Percentiles rank a stretch among this genome's conserved stretches.
phyloP scores from a whole-genome alignment of 23 tunicate genomes.

The Oikopleura dioica region DNA sequence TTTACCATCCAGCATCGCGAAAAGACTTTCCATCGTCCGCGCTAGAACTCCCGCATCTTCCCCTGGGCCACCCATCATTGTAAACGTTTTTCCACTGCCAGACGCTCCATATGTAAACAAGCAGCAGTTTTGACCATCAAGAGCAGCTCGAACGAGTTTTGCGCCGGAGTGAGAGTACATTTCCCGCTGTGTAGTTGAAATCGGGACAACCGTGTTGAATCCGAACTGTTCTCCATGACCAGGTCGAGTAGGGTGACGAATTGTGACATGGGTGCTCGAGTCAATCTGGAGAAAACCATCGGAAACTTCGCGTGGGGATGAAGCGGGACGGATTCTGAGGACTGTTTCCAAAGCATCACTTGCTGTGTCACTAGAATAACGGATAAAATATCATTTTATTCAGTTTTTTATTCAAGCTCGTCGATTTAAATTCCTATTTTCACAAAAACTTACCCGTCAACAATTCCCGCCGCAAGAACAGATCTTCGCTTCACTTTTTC shows the following conservation, averaged over 20 bases:
- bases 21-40: neutral
- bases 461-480: slow-evolving; percentile 6
- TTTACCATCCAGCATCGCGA: neutral
- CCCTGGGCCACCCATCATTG: slow-evolving; percentile 10
- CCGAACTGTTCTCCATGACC: too few relatives aligned
- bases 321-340: neutral
- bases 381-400: too few relatives aligned
- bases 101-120: slow-evolving; percentile 6
- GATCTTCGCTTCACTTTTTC: neutral
- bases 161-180: neutral
- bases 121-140: neutral
- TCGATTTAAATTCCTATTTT: too few relatives aligned
- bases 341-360: neutral
- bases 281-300: too few relatives aligned
- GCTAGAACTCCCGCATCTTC: slow-evolving; percentile 2
- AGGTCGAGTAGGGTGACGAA: too few relatives aligned
- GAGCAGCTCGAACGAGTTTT: neutral
- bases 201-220: neutral
- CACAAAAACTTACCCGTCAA: slow-evolving; percentile 5
- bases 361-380: slow-evolving; percentile 6
- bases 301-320: neutral
- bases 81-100: slow-evolving; percentile 10
- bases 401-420: too few relatives aligned
- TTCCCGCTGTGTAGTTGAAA: neutral
- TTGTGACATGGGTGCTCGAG: too few relatives aligned